Conservation (phyloP, 2,113 vertebrate species). For the Forbesichthys agassizii region DNA sequence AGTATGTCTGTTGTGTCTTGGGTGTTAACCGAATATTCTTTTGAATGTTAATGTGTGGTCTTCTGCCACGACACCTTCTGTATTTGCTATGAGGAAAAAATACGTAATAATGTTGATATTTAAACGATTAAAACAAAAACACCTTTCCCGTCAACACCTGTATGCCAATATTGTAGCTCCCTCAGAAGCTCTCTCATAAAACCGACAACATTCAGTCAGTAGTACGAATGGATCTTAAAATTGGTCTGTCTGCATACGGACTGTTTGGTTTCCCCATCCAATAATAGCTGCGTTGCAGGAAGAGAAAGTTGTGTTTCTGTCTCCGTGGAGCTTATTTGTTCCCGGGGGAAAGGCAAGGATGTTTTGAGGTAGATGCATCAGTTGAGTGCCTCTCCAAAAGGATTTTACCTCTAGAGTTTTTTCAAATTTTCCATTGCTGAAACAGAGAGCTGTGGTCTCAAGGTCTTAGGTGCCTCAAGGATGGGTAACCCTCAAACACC, state of each 20-base stretch:
- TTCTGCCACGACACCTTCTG: neutral
- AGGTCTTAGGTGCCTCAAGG: no score
- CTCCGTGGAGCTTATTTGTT: slow-evolving; percentile 41
- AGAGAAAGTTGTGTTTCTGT: slow-evolving; percentile 34
- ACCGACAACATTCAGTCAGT: slow-evolving; percentile 10
- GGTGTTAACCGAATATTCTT: neutral
- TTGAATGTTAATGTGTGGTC: neutral
- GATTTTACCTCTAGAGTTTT: slow-evolving; percentile 44
- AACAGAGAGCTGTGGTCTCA: no score
- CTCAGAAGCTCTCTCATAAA: neutral
- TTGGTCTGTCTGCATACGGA: slow-evolving; percentile 15
- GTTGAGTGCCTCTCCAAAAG: slow-evolving; percentile 55
- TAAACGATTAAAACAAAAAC: no score
- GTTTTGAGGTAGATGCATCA: slow-evolving; percentile 59
- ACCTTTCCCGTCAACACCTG: no score
- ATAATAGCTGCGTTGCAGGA: slow-evolving; percentile 42
- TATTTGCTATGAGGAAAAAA: neutral
- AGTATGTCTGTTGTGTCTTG: slow-evolving; percentile 1
- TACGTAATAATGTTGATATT: slow-evolving; percentile 6
- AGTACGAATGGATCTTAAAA: slow-evolving; percentile 30
- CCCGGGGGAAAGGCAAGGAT: slow-evolving; percentile 32
- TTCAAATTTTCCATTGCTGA: neutral
- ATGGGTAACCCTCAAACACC: no score
- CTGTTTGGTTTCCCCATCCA: slow-evolving; percentile 18
- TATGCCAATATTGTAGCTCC: no score